Base-by-base conservation (phyloP, 1,140 invertebrate genomes). In the Brachionus paranguensis region DNA sequence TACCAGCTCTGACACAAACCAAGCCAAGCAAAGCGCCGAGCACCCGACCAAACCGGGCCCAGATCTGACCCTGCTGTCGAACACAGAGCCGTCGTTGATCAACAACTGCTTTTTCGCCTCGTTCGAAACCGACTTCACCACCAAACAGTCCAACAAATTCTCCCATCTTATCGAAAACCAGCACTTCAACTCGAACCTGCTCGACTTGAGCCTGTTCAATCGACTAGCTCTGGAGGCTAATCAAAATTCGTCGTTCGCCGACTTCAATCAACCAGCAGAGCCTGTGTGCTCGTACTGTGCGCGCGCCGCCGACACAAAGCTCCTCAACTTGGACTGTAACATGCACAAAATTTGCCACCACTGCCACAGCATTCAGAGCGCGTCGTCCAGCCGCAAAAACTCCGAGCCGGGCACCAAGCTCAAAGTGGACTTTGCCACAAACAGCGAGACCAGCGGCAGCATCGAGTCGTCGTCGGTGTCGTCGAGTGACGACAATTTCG, bases 381-480 rank as follows among this genome's bases (percentile, higher is more conserved):
- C 37, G 20, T 12, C 78, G 24, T 64, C 78, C 2, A 81, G 78
- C 24, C 78, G 78, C 17, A 81, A 81, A 14, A 81, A 81, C 45
- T 81, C 78, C 12, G 78, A 81, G 20, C 37, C 53, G 10, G 41
- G 33, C 29, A 17, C 50, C n/a, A 81, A 60, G 0, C 20, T 64
- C 3, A 60, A 68, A 20, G 60, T 2, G 11, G 43, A 64, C 33
- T 27, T 64, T 33, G 50, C 24, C 12, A 81, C 53, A 41, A 60
- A 41, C 24, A 81, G 78, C 41, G 64, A 68, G 24, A 43, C 50
- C 29, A 79, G 50, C 20, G 64, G 78, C 3, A 81, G 78, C 29
- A 65, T 81, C n/a, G 78, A 81, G 11, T 81, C 78, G 6, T 81
- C 78, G 43, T 81, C 78, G 0, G 50, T 81, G 7, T 81, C 78